Evolutionary conservation across 2,113 vertebrate species (phyloP), one percentile per base, ranked within the genome.

Genomic region (Phocoena sinus): DNA sequence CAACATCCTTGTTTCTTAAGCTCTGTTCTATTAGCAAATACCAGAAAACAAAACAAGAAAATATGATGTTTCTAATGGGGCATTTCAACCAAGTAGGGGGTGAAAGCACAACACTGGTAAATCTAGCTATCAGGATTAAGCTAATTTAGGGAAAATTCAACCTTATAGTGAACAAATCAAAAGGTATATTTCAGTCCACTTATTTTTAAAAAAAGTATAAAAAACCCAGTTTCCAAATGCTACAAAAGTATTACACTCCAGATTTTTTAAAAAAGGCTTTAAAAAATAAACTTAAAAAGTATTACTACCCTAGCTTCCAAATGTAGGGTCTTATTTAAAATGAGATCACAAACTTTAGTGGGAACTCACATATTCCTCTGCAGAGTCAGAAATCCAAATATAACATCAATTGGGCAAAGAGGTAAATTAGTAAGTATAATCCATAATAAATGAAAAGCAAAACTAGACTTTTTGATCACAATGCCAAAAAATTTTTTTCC

Each of bases 1-100:
- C 50, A 89, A 68, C 93, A 97, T 73, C 56, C 71, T 98, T 92
- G 84, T 63, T 60, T 67, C 91, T 92, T 96, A 92, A 98, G 67
- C 86, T 88, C 1, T 94, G 38, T 9, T 70, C 96, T 31, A 95
- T 20, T 23, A 83, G 62, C 56, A 79, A 95, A 82, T 23, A 8
- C 9, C 25, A 85, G 83, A 81, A 86, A 79, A 67, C 58, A 86
- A 79, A 86, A 60, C 31, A 92, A 92, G 38, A 93, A 89, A 93
- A 92, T n/a, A 80, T 18, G 18, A 68, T 65, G 95, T 82, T 77
- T 97, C 50, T 83, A 88, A 38, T 38, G 60, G 33, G 26, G 33
- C 31, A 88, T 82, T 81, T 97, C 58, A 87, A 83, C 36, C 9
- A 74, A 89, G 12, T 11, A 76, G 15, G 50, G 28, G 3, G 50